phyloP scores from a whole-genome alignment of 2,888 invertebrate genomes.

The Volucella zonaria region DNA sequence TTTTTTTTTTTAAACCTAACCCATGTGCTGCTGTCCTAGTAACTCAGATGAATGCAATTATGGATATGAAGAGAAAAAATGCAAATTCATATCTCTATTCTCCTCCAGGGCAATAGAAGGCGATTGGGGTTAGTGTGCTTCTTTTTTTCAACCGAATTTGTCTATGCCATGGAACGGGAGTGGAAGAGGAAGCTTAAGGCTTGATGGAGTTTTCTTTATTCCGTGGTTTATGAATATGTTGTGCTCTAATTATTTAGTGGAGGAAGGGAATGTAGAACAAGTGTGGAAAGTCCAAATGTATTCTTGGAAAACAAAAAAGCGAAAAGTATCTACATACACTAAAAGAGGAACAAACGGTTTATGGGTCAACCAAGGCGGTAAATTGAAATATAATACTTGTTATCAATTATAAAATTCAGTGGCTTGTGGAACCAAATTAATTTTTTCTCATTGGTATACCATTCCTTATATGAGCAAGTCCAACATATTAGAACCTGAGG shows the following conservation, averaged over 20 bases:
- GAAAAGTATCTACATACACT: too few species aligned
- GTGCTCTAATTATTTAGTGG: slow-evolving; percentile 51
- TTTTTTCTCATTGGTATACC: too few species aligned
- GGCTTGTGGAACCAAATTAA: too few species aligned
- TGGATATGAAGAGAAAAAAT: slow-evolving; percentile 63
- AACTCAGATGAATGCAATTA: slow-evolving; percentile 68
- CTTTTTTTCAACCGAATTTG: slow-evolving; percentile 38
- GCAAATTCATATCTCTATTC: slow-evolving; percentile 44
- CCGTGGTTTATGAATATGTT: slow-evolving; percentile 34
- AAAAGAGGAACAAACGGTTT: too few species aligned
- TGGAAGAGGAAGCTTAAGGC: slow-evolving; percentile 17
- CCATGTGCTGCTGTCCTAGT: slow-evolving; percentile 61
- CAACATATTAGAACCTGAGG: too few species aligned
- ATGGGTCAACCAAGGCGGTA: too few species aligned
- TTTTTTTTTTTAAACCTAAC: neutral
- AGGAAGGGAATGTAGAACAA: slow-evolving; percentile 54
- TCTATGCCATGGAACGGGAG: slow-evolving; percentile 12
- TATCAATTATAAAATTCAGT: too few species aligned
- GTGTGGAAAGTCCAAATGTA: slow-evolving; percentile 65
- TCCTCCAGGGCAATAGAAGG: slow-evolving; percentile 12
- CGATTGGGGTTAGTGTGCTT: slow-evolving; percentile 37
- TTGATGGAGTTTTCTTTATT: neutral
- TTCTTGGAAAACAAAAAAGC: neutral
- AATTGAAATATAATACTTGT: too few species aligned
- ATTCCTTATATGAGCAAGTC: too few species aligned